Percentiles rank a stretch among this genome's conserved stretches.
phyloP scores from a whole-genome alignment of 2,797 vertebrate genomes.

The Choloepus didactylus region DNA sequence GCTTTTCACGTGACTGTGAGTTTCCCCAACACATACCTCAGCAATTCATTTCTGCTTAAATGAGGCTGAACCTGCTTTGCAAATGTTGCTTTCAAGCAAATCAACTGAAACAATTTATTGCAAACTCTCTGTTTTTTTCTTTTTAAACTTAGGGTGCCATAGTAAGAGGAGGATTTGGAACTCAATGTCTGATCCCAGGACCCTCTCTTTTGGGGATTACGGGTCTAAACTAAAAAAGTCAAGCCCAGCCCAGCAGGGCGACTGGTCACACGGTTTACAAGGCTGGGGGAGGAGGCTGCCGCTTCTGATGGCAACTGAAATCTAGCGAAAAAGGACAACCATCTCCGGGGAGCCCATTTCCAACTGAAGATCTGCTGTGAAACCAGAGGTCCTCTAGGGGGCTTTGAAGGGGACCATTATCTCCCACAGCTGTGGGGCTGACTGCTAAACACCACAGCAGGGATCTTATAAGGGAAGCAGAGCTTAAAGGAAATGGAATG shows the following conservation, averaged over 20 bases:
- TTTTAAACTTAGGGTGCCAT: too few relatives aligned
- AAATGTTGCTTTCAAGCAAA: too few relatives aligned
- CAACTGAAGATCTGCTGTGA: rapidly evolving
- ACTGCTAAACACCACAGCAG: not conserved
- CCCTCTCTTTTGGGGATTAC: too few relatives aligned
- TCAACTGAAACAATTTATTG: too few relatives aligned
- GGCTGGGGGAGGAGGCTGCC: not conserved
- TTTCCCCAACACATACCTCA: too few relatives aligned
- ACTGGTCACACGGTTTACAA: not conserved
- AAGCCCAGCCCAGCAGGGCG: not conserved
- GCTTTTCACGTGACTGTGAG: too few relatives aligned
- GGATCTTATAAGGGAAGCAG: not conserved
- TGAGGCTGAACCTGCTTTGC: too few relatives aligned
- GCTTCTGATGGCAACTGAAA: not conserved
- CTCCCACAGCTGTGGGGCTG: not conserved
- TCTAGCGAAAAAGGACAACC: not conserved
- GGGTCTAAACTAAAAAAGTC: too few relatives aligned
- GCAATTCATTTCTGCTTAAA: too few relatives aligned
- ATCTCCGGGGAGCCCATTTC: rapidly evolving
- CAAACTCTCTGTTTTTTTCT: too few relatives aligned
- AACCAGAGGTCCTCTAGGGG: not conserved
- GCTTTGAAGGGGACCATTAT: rapidly evolving
- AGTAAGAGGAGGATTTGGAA: too few relatives aligned
- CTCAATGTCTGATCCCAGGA: too few relatives aligned
- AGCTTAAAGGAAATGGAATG: not conserved